phyloP scores from a whole-genome alignment of 2,113 vertebrate genomes.

The Chelonoidis abingdonii region DNA sequence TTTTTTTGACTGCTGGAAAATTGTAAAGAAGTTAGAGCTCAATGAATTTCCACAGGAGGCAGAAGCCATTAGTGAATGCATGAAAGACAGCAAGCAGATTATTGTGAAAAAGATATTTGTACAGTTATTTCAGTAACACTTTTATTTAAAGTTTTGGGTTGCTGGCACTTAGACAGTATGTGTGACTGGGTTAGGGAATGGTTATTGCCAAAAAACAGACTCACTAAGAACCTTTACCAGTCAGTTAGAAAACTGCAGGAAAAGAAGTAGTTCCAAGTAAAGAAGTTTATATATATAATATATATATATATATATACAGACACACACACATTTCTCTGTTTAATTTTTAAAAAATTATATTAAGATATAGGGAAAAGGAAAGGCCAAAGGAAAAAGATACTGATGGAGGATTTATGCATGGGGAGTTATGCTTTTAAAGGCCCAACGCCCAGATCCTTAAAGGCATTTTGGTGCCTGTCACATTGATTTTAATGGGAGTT shows the following conservation, averaged over 20 bases:
- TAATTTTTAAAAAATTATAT: neutral
- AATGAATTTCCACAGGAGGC: constrained; percentile 66
- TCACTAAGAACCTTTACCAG: constrained; percentile 9
- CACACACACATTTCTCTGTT: neutral
- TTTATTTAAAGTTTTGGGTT: constrained; percentile 41
- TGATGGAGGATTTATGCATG: neutral
- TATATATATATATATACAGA: neutral
- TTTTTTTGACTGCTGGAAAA: constrained; percentile 46
- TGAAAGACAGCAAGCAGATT: constrained; percentile 71
- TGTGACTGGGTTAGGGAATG: constrained; percentile 9
- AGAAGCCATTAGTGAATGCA: constrained; percentile 57
- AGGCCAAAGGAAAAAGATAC: constrained; percentile 1
- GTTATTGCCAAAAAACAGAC: constrained; percentile 57
- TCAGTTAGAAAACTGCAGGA: neutral
- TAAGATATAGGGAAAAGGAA: constrained; percentile 2
- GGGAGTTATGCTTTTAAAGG: neutral
- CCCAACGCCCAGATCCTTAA: neutral
- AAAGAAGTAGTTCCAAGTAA: neutral
- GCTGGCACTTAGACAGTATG: constrained; percentile 36
- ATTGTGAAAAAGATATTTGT: constrained; percentile 48
- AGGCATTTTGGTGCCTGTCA: neutral
- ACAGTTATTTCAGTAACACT: constrained; percentile 49
- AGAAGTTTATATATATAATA: neutral
- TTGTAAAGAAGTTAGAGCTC: neutral
- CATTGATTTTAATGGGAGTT: neutral